Evolutionary conservation across 2,888 invertebrate species (phyloP).

Genomic region (Clunio marinus): DNA sequence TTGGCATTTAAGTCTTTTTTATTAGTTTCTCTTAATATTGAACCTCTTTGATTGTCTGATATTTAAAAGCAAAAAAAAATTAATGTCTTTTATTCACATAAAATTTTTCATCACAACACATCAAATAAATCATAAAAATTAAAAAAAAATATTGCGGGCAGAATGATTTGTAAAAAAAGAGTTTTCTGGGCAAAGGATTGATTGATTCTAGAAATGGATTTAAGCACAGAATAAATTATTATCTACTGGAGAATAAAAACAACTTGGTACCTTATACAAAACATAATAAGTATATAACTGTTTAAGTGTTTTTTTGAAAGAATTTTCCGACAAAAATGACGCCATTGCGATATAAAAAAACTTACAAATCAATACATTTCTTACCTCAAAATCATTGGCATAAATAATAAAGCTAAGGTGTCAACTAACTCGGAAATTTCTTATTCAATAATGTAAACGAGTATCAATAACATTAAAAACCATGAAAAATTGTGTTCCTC

Average conservation of each 20-base stretch:
- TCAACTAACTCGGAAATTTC: constrained; percentile 12
- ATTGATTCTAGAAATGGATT: not conserved
- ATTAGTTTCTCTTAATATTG: no score
- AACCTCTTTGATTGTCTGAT: no score
- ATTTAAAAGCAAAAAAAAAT: no score
- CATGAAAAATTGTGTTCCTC: constrained; percentile 25
- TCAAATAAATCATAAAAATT: no score
- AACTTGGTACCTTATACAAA: constrained; percentile 18
- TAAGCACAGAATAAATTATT: not conserved
- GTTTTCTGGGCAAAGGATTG: constrained; percentile 3
- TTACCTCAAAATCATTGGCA: constrained; percentile 16
- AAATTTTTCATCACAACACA: no score
- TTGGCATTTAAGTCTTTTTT: no score
- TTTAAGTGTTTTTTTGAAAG: constrained; percentile 21
- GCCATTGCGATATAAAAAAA: not conserved
- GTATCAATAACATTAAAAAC: constrained; percentile 14
- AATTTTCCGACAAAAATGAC: constrained; percentile 14
- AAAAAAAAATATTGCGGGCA: no score
- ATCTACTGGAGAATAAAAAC: not conserved
- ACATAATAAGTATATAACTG: constrained; percentile 10
- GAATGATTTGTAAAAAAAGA: no score
- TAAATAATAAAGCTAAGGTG: not conserved
- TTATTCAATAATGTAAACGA: not conserved
- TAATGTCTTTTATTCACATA: no score
- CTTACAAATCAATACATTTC: not conserved